Base-by-base conservation (phyloP, 2,888 invertebrate species). In the Neoaliturus tenellus region DNA sequence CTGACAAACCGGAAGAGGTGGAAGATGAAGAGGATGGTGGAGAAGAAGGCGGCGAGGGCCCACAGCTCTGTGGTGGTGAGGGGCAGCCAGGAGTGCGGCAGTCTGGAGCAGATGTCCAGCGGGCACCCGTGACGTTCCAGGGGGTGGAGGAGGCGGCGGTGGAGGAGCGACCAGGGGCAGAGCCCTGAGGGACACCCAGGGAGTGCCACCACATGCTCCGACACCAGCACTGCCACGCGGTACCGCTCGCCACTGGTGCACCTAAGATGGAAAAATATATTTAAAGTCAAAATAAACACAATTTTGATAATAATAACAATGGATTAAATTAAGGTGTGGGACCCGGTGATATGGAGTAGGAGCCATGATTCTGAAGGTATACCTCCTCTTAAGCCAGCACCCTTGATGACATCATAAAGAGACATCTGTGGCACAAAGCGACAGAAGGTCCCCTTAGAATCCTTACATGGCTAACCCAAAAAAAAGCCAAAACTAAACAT, bases 141-240 rank as follows among this genome's bases (percentile, higher is more conserved):
- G 4, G 58, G 6, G 58, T 23, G 23, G 4, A 2, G 20, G 58
- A 58, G 58, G 58, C 58, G 58, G 25, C 17, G 58, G 23, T 25
- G 58, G 3, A 58, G 14, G 23, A 58, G 58, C 58, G 58, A 58
- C 58, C 58, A 58, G 58, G 58, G 58, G 14, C 58, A 58, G 58
- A 58, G 58, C 25, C 58, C 58, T 23, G 58, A 58, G 58, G 58
- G 58, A 58, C 58, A 58, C 23, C 58, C 58, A 4, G 58, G 58
- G 58, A 25, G 58, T 5, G 58, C 8, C 6, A 58, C 58, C 2
- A 58, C 58, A 25, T 58, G 25, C 58, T 58, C 58, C 23, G 58
- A 58, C 2, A 58, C 58, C 5, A 58, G 58, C 5, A 58, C 20
- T 25, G 25, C 25, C 4, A 58, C 58, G 1, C 25, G 58, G 58